A percentile compares a stretch with the other conserved stretches of the same genome.
These are phyloP conservation scores for Corythornis vintsioides DNA, from an alignment of 2,113 vertebrate genomes.

Conservation along the genomic window DNA sequence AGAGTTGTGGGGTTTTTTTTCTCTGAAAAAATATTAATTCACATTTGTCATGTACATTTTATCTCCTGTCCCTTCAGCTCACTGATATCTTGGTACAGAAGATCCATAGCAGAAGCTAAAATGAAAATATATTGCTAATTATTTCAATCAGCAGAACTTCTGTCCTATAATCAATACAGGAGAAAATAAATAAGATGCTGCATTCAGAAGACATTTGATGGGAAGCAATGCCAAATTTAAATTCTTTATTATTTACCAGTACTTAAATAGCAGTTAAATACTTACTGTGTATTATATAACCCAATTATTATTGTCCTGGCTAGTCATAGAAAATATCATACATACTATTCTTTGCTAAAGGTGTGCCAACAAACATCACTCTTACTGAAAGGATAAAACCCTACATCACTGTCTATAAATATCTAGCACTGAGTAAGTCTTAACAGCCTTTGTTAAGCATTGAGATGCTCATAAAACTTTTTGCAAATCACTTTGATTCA, in stretches of 20 bases:
- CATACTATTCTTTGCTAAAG: neutral
- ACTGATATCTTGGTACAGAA: neutral
- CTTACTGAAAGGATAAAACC: neutral
- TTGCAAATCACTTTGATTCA: neutral
- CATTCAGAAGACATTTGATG: neutral
- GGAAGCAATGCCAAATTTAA: neutral
- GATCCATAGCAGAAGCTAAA: neutral
- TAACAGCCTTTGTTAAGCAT: neutral
- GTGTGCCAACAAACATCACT: neutral
- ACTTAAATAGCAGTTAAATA: neutral
- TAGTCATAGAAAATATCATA: neutral
- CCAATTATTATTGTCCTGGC: neutral
- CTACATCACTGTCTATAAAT: neutral
- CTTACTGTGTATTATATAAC: neutral
- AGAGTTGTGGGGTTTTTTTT: neutral
- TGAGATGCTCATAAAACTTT: neutral
- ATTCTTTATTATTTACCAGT: neutral
- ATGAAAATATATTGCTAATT: neutral
- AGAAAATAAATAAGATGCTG: neutral
- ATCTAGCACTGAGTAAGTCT: neutral
- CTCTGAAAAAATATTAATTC: neutral
- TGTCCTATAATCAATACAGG: neutral
- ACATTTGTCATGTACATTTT: neutral
- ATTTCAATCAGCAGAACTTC: neutral
- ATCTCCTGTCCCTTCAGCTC: conserved; percentile 1